phyloP scores from a whole-genome alignment of 2,888 invertebrate genomes.

The Acanthosoma haemorrhoidale region DNA sequence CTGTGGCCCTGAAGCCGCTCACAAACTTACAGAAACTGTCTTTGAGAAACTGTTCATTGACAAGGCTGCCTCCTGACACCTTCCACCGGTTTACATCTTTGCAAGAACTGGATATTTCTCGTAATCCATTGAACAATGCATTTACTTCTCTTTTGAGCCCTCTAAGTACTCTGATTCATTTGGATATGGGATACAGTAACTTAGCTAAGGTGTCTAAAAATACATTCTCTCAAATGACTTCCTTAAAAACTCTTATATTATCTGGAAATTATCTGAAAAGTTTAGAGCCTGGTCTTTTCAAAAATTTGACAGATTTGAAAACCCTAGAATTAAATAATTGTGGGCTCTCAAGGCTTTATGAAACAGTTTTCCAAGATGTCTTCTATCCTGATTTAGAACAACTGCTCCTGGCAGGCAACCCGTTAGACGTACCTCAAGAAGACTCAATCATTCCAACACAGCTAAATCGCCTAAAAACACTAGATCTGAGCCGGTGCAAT shows the following conservation, averaged over 20 bases:
- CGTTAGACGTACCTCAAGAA: constrained; percentile 54
- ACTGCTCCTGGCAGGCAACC: constrained; percentile 63
- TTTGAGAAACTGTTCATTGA: constrained; percentile 61
- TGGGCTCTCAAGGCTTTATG: constrained; percentile 58
- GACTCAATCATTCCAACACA: constrained; percentile 61
- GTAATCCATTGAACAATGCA: constrained; percentile 60
- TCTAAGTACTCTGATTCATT: constrained; percentile 59
- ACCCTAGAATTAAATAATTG: constrained; percentile 64
- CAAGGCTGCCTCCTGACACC: constrained; percentile 56
- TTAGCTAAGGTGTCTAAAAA: constrained; percentile 59
- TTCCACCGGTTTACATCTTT: constrained; percentile 62
- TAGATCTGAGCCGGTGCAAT: constrained; percentile 63
- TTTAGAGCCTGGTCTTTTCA: constrained; percentile 61
- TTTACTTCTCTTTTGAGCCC: constrained; percentile 61
- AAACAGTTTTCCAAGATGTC: constrained; percentile 62
- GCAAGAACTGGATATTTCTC: constrained; percentile 63
- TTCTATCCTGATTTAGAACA: constrained; percentile 62
- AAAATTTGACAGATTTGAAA: constrained; percentile 60
- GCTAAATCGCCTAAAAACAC: constrained; percentile 56
- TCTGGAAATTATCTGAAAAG: constrained; percentile 64
- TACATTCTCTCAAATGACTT: constrained; percentile 63
- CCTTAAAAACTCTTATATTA: constrained; percentile 58
- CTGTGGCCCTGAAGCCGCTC: constrained; percentile 60
- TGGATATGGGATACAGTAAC: constrained; percentile 69
- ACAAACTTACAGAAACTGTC: constrained; percentile 61